Evolutionary conservation across 2,888 invertebrate species (phyloP).

Genomic region (Tenthredo mesomela): DNA sequence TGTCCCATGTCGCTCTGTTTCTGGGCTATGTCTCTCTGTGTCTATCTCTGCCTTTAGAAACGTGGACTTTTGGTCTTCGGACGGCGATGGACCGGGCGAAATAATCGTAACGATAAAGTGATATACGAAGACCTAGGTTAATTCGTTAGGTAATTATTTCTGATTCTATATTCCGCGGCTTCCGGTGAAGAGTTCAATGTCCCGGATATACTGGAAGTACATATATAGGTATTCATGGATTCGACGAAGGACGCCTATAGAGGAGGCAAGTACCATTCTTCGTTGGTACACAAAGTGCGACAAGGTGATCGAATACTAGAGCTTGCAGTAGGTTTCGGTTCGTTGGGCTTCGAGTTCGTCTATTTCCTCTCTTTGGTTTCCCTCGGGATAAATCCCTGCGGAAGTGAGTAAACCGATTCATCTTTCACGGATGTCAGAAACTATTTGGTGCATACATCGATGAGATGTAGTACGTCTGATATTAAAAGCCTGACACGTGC

Average conservation of each 20-base stretch:
- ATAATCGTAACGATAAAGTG: neutral
- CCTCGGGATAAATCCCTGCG: neutral
- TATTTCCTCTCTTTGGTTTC: neutral
- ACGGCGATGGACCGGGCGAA: neutral
- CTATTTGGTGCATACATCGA: neutral
- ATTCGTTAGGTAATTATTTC: neutral
- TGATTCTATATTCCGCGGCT: no score
- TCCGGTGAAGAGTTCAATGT: neutral
- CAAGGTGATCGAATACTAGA: neutral
- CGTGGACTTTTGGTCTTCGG: neutral
- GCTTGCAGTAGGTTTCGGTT: neutral
- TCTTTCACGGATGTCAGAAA: slow-evolving; percentile 24
- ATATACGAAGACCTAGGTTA: neutral
- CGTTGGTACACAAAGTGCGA: neutral
- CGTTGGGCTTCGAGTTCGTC: neutral
- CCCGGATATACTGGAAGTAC: neutral
- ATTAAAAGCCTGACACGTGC: neutral
- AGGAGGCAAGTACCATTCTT: neutral
- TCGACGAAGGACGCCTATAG: neutral
- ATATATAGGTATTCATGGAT: neutral
- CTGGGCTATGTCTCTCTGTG: slow-evolving; percentile 27
- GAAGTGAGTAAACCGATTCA: slow-evolving; percentile 6
- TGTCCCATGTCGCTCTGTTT: slow-evolving; percentile 64
- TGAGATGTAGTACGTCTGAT: neutral
- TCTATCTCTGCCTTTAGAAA: neutral